Conservation (phyloP, 2,113 vertebrate genomes). For the Crypturellus undulatus region DNA sequence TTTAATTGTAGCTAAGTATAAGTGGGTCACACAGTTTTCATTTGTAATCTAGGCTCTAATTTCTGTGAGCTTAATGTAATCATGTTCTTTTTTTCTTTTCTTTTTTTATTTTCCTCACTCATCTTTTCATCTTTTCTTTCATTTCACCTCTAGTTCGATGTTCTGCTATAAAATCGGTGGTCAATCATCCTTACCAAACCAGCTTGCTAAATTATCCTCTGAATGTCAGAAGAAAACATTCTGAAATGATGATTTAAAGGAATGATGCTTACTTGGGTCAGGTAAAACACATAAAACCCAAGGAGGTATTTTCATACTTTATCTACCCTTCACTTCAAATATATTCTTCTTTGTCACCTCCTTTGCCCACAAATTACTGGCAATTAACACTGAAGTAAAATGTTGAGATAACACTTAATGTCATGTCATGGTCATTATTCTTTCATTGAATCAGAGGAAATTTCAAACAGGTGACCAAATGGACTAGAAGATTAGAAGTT, state of each 20-base stretch:
- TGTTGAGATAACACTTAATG: constrained; percentile 29
- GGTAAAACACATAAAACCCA: constrained; percentile 40
- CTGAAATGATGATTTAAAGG: constrained; percentile 62
- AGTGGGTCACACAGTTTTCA: neutral
- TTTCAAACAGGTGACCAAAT: constrained; percentile 42
- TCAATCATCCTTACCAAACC: constrained; percentile 29
- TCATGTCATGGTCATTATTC: neutral
- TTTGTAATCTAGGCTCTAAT: neutral
- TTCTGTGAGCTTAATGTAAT: neutral
- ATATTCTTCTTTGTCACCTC: constrained; percentile 18
- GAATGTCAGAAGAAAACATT: constrained; percentile 48
- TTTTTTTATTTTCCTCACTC: neutral
- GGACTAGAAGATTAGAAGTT: constrained; percentile 16
- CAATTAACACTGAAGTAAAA: constrained; percentile 51
- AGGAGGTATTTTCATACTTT: constrained; percentile 51
- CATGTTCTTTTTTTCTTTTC: neutral
- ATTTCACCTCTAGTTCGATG: constrained; percentile 7
- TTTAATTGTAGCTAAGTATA: neutral
- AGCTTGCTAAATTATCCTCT: constrained; percentile 57
- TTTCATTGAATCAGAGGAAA: constrained; percentile 2
- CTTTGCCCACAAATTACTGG: neutral
- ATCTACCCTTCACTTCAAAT: constrained; percentile 40
- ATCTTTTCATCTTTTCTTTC: neutral
- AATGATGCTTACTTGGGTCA: constrained; percentile 17
- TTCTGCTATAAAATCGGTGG: constrained; percentile 39